Base-by-base conservation (phyloP, 2,888 invertebrate genomes). In the Glyphotaelius pellucidus region DNA sequence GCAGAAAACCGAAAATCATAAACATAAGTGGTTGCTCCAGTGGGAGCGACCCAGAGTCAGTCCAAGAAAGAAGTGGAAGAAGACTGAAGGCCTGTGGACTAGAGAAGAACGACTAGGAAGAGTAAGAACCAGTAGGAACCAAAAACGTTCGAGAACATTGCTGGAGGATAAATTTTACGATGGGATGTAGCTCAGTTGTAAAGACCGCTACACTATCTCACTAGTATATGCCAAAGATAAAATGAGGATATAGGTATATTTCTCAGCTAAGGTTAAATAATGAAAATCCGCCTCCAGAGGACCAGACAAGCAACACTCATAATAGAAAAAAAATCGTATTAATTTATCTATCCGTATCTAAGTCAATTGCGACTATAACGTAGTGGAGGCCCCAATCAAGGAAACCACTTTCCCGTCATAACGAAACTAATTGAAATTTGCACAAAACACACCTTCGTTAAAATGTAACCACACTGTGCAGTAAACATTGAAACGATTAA, bases 401-500 rank as follows among this genome's bases (percentile, higher is more conserved):
- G 7, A 67, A 67, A 67, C 67, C 67, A 67, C 2, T 67, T 67
- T 4, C n/a, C 52, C 67, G 67, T 7, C 67, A 25, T 67, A 67
- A 67, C 67, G 67, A n/a, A 67, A 67, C 67, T n/a, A 67, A 67
- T 67, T 67, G 67, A 67, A 67, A 67, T 67, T 67, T 67, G 67
- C 25, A 7, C 67, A 67, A 67, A 67, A 67, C n/a, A 67, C 67
- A 67, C 67, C 67, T 67, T 67, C 67, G 67, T 67, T 67, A 67
- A 67, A 67, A 67, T 25, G 67, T 67, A 67, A 67, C 67, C 67
- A 25, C 67, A 25, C 67, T 67, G 67, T n/a, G 67, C 67, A 83
- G 32, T 83, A 83, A 32, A 83, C 83, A 35, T 83, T 83, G 31
- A 35, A 83, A 83, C 35, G 83, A 32, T 81, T 25, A 83, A 25